Base-by-base conservation (phyloP, 1,140 invertebrate species). In the Heliconius hermathena region DNA sequence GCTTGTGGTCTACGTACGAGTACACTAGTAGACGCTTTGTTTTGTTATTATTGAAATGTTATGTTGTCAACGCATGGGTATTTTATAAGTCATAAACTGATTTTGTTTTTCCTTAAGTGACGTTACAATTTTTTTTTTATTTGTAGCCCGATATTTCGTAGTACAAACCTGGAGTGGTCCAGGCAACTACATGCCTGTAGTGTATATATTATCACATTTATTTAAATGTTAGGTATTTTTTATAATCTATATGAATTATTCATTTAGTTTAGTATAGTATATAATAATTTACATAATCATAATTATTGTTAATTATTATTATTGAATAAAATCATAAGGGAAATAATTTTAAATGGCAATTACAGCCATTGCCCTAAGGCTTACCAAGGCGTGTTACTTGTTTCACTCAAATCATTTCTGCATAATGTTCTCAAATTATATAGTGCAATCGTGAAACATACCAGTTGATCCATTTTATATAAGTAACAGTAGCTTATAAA, bases 401-500 rank as follows among this genome's bases (percentile, higher is more conserved):
- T 46, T 73, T 26, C 49, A 36, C 46, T 76, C 60, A 73, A 76
- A 71, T 76, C 26, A 76, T 73, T 73, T 60, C 57, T 66, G 60
- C 60, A 66, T 77, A 80, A 80, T 76, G 36, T 26, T 57, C 36
- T 20, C 52, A 73, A 76, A 80, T 80, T 80, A 80, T 80, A 80
- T 41, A 71, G 52, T 66, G 49, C 60, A 49, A 41, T 74, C 29
- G 70, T 41, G 79, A 73, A 46, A 76, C n/a, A 22, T 46, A 73
- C 60, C 26, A 29, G 60, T 66, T 66, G 60, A 66, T 11, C 26
- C 13, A 29, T 66, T 66, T 66, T 66, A 66, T 66, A 22, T 22
- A 66, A 66, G 60, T 16, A 49, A 29, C 26, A 70, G 66, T 73
- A 76, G 60, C 73, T 52, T 46, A 73, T 66, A 26, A 11, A 29